Percentiles rank a stretch among this genome's conserved stretches.
Conservation (phyloP, 2,888 invertebrate species). For the Lysandra coridon region DNA sequence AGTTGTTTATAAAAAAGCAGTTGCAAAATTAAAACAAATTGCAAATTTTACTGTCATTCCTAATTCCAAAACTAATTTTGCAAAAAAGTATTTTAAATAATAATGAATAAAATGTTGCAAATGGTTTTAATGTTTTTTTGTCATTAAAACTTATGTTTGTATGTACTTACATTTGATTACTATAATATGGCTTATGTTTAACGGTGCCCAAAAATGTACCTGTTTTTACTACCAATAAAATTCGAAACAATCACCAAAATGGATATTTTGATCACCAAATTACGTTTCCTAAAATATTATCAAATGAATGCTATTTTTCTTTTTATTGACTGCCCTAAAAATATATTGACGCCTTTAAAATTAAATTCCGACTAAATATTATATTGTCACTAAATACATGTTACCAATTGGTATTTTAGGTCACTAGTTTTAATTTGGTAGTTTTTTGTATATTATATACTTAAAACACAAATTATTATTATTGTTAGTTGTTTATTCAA, state of each 20-base stretch:
- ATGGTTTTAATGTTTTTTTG: constrained; percentile 41
- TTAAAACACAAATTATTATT: constrained; percentile 8
- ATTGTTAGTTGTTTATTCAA: constrained; percentile 21
- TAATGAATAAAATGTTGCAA: constrained; percentile 61
- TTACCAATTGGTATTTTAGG: too few relatives aligned
- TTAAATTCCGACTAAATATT: too few relatives aligned
- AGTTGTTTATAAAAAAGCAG: background rate
- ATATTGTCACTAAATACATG: too few relatives aligned
- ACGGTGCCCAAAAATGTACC: too few relatives aligned
- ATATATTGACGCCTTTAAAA: too few relatives aligned
- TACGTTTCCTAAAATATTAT: too few relatives aligned
- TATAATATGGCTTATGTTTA: background rate
- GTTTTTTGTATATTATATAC: background rate
- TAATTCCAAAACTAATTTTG: constrained; percentile 37
- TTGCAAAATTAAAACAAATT: constrained; percentile 3
- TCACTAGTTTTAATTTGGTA: too few relatives aligned
- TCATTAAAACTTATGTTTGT: background rate
- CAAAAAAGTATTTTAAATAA: constrained; percentile 50
- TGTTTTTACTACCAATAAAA: too few relatives aligned
- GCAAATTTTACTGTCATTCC: constrained; percentile 1
- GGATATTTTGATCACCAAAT: too few relatives aligned
- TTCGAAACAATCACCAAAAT: too few relatives aligned
- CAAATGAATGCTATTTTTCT: too few relatives aligned
- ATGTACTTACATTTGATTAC: background rate
- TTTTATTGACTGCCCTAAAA: too few relatives aligned